Evolutionary conservation across 2,113 vertebrate species (phyloP).

Genomic region (Excalfactoria chinensis): DNA sequence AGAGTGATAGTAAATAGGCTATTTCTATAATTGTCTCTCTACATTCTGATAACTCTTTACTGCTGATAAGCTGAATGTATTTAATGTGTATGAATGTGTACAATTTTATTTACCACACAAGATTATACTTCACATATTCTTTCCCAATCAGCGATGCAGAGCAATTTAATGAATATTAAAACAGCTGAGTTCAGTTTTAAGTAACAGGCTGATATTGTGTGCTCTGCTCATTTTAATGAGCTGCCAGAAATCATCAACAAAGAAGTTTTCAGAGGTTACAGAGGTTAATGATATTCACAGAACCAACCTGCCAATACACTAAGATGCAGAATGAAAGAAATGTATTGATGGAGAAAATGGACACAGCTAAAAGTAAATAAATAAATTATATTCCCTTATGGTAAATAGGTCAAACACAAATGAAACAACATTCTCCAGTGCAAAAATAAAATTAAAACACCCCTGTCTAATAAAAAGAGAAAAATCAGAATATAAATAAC

Average conservation of each 20-base stretch:
- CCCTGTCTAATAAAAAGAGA: background rate
- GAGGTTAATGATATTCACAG: background rate
- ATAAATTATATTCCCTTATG: background rate
- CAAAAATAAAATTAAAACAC: background rate
- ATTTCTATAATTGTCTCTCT: background rate
- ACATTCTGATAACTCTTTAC: background rate
- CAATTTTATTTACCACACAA: conserved; percentile 24
- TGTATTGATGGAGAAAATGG: conserved; percentile 11
- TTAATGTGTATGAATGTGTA: background rate
- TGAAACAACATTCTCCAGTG: background rate
- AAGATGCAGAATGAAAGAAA: conserved; percentile 41
- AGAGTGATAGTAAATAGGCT: background rate
- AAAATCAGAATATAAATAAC: background rate
- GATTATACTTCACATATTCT: background rate
- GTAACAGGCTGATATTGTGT: conserved; percentile 4
- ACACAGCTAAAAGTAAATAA: background rate
- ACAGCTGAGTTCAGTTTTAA: conserved; percentile 9
- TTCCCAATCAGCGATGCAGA: conserved; percentile 13
- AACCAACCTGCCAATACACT: background rate
- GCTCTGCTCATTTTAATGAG: conserved; percentile 14
- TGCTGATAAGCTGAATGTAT: conserved; percentile 18
- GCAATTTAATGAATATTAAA: conserved; percentile 47
- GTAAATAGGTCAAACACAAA: background rate
- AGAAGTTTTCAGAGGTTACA: conserved; percentile 15
- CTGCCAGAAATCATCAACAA: conserved; percentile 31